Conservation (phyloP, 35 echinoderm and acorn worm genomes). For the Anneissia japonica region DNA sequence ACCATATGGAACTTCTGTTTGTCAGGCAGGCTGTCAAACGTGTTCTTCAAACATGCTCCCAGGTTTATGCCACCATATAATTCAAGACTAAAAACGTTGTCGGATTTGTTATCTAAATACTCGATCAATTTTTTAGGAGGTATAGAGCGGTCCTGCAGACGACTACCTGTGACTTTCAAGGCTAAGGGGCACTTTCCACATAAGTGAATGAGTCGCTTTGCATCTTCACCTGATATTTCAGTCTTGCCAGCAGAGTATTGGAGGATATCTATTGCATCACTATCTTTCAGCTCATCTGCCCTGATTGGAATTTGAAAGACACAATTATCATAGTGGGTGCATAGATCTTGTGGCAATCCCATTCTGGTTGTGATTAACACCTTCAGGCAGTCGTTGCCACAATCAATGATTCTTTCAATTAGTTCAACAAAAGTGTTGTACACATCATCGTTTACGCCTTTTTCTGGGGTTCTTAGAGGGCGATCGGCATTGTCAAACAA, state of each 20-base stretch:
- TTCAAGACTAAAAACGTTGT: conserved; percentile 38
- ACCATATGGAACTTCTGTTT: conserved; percentile 52
- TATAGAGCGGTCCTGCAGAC: conserved; percentile 67
- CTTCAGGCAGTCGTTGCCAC: conserved; percentile 47
- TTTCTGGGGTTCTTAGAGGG: conserved; percentile 57
- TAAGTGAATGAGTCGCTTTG: conserved; percentile 17
- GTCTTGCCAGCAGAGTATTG: conserved; percentile 64
- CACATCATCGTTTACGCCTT: conserved; percentile 28
- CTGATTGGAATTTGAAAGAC: neutral
- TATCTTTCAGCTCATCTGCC: conserved; percentile 61
- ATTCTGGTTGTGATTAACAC: conserved; percentile 73
- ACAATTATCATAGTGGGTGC: neutral
- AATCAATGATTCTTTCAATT: conserved; percentile 41
- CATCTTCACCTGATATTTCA: conserved; percentile 31
- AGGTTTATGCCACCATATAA: conserved; percentile 52
- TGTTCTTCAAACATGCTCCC: conserved; percentile 43
- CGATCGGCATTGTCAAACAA: conserved; percentile 82
- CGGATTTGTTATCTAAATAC: conserved; percentile 25
- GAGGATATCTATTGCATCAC: conserved; percentile 66
- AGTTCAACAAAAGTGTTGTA: conserved; percentile 37
- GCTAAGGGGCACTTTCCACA: conserved; percentile 81
- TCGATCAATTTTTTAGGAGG: conserved; percentile 58
- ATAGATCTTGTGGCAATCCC: conserved; percentile 15
- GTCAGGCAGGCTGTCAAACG: conserved; percentile 37
- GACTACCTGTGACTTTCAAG: conserved; percentile 67